phyloP scores from a whole-genome alignment of 2,888 invertebrate species.

The Pimpla rufipes region DNA sequence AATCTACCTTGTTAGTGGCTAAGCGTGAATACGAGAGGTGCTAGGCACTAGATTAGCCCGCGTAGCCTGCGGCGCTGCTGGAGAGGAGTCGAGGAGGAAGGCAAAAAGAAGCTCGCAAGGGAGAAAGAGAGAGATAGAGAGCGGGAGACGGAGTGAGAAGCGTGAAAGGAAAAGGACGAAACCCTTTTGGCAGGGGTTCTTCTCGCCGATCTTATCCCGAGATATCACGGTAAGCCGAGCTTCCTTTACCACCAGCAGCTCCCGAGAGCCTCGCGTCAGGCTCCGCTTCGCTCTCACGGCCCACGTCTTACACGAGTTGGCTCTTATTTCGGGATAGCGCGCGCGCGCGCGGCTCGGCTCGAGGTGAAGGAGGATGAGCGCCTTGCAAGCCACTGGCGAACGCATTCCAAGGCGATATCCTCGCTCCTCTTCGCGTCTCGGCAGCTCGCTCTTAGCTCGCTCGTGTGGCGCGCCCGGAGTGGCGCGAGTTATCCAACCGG shows the following conservation, averaged over 20 bases:
- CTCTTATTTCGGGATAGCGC: conserved; percentile 66
- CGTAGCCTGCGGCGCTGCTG: conserved; percentile 55
- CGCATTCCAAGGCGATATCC: conserved; percentile 62
- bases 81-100: conserved; percentile 37
- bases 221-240: conserved; percentile 69
- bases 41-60: conserved; percentile 70
- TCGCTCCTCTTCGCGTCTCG: conserved; percentile 26
- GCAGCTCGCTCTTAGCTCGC: conserved; percentile 16
- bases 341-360: conserved; percentile 18
- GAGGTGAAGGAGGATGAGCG: conserved; percentile 49
- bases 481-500: conserved; percentile 47
- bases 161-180: conserved; percentile 63
- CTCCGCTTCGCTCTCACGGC: conserved; percentile 49
- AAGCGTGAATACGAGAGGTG: conserved; percentile 76
- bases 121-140: background rate
- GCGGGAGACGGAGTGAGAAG: background rate
- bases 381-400: conserved; percentile 45
- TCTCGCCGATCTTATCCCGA: conserved; percentile 71
- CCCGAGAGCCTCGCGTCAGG: conserved; percentile 47
- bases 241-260: conserved; percentile 57
- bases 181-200: conserved; percentile 69
- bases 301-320: conserved; percentile 68
- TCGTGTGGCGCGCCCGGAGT: conserved; percentile 35
- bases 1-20: conserved; percentile 81
- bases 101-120: background rate